Percentiles rank a stretch among this genome's conserved stretches.
Evolutionary conservation across 2,113 vertebrate genomes (phyloP).

Genomic region (Hylia prasina): DNA sequence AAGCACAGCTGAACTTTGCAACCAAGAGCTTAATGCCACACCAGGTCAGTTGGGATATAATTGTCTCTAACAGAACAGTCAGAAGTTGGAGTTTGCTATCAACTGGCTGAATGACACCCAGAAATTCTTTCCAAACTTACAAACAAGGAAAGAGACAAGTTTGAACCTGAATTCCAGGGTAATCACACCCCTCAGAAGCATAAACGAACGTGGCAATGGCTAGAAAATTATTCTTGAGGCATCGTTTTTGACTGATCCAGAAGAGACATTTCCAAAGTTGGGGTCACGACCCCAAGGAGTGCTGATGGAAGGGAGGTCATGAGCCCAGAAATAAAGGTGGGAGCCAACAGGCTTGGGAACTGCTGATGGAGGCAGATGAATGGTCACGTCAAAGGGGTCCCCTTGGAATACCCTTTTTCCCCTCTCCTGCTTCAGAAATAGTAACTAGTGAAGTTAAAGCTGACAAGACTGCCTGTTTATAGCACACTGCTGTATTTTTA

Average conservation of each 20-base stretch:
- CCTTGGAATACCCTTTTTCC: neutral
- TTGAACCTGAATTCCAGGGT: constrained; percentile 33
- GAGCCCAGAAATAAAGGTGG: neutral
- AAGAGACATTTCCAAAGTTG: neutral
- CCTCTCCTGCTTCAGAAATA: neutral
- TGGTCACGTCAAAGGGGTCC: neutral
- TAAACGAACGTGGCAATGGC: neutral
- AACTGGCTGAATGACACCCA: constrained; percentile 6
- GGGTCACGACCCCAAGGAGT: rapidly evolving
- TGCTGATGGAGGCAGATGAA: neutral
- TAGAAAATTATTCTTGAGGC: neutral
- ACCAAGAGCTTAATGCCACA: neutral
- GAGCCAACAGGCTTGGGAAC: neutral
- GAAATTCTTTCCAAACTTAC: constrained; percentile 26
- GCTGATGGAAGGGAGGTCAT: neutral
- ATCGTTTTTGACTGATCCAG: neutral
- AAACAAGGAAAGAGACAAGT: constrained; percentile 28
- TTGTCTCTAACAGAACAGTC: neutral
- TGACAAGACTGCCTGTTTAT: neutral
- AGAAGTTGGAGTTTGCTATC: constrained; percentile 7
- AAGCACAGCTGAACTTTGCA: neutral
- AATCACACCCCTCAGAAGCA: neutral
- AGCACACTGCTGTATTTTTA: neutral
- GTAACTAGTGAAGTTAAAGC: neutral
- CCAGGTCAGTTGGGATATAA: neutral